phyloP scores from a whole-genome alignment of 2,113 vertebrate species.

The Azemiops feae region DNA sequence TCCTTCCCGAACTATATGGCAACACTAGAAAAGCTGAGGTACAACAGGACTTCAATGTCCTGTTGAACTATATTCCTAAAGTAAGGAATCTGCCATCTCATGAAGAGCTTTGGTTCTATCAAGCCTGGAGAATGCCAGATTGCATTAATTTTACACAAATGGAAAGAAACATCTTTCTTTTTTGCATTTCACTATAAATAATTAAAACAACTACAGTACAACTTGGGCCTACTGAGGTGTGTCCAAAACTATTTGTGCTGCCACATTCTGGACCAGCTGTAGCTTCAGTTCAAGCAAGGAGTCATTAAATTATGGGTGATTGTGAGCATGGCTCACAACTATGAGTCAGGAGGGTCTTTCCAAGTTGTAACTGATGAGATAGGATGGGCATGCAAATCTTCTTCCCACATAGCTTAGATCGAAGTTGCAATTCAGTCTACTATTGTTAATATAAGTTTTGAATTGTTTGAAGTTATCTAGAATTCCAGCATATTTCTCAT shows the following conservation, averaged over 20 bases:
- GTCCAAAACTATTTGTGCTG: neutral
- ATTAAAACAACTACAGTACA: neutral
- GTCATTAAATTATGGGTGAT: neutral
- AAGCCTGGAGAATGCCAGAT: neutral
- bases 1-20: neutral
- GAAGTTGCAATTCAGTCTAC: neutral
- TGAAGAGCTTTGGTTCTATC: too few species aligned
- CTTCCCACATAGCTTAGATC: neutral
- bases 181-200: neutral
- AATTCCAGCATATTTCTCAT: neutral
- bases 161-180: neutral
- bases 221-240: neutral
- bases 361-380: neutral
- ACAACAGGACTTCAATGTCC: too few species aligned
- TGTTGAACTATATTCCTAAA: too few species aligned
- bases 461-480: neutral
- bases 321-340: neutral
- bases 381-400: neutral
- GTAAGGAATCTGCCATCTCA: too few species aligned
- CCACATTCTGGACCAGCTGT: neutral
- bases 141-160: neutral
- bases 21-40: neutral
- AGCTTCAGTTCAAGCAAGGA: neutral
- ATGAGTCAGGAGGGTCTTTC: neutral
- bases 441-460: neutral